A percentile compares a stretch with the other conserved stretches of the same genome.
Conservation (phyloP, 2,113 vertebrate species). For the Cardinalis cardinalis region DNA sequence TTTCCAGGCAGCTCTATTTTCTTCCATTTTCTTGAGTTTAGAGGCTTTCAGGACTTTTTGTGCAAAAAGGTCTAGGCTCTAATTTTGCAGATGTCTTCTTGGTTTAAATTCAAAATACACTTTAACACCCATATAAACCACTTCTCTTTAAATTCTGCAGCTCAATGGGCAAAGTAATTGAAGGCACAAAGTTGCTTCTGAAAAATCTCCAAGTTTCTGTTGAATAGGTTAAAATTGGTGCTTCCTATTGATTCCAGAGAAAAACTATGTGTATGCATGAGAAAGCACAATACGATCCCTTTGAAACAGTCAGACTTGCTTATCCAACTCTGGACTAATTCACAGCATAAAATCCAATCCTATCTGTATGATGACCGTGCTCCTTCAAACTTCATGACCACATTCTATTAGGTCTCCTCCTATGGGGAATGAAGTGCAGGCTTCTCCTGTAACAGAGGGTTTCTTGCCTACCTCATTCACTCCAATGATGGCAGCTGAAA, state of each 20-base stretch:
- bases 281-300: not conserved
- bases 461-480: not conserved
- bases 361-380: not conserved
- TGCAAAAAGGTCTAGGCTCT: not conserved
- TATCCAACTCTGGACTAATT: not conserved
- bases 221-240: not conserved
- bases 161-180: not conserved
- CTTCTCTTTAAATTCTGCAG: not conserved
- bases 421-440: not conserved
- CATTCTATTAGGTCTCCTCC: not conserved
- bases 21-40: not conserved
- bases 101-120: not conserved
- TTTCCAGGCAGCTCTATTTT: not conserved
- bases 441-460: not conserved
- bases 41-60: not conserved
- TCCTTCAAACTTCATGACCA: not conserved
- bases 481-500: not conserved
- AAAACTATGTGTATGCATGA: not conserved
- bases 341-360: not conserved
- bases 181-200: not conserved
- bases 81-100: not conserved
- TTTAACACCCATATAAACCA: not conserved
- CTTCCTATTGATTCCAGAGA: not conserved
- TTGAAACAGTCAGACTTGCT: not conserved
- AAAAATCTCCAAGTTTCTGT: not conserved